phyloP scores from a whole-genome alignment of 2,113 vertebrate species.

The Carollia perspicillata region DNA sequence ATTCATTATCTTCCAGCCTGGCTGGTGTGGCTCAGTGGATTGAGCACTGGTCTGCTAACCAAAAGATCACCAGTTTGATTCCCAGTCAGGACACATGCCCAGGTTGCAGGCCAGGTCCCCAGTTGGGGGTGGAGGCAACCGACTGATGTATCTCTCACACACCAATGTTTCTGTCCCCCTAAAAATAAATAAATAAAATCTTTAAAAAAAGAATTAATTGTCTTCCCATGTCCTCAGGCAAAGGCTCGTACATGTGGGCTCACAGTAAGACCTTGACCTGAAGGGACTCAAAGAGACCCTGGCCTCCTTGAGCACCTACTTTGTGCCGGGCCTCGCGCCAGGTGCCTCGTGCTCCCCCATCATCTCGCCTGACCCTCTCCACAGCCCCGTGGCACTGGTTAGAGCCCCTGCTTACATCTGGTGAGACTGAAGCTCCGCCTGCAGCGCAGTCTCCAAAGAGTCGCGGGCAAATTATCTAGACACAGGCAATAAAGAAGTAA shows the following conservation, averaged over 20 bases:
- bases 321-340: not conserved
- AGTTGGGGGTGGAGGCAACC: too few relatives aligned
- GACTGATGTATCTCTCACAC: too few relatives aligned
- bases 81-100: too few relatives aligned
- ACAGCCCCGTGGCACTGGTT: not conserved
- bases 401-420: not conserved
- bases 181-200: too few relatives aligned
- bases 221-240: not conserved
- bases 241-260: not conserved
- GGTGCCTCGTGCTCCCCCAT: too few relatives aligned
- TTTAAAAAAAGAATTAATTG: not conserved
- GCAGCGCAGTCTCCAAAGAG: not conserved
- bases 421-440: not conserved
- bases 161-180: too few relatives aligned
- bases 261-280: not conserved
- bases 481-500: not conserved
- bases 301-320: not conserved
- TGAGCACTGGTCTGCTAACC: too few relatives aligned
- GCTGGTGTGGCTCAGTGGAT: too few relatives aligned
- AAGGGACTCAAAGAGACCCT: not conserved
- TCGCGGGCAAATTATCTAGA: fast-evolving
- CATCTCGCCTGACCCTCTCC: not conserved
- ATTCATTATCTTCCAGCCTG: not conserved
- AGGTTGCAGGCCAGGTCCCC: too few relatives aligned
- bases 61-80: too few relatives aligned